Conservation (phyloP, 2,113 vertebrate genomes). For the Nothocercus nigrocapillus region DNA sequence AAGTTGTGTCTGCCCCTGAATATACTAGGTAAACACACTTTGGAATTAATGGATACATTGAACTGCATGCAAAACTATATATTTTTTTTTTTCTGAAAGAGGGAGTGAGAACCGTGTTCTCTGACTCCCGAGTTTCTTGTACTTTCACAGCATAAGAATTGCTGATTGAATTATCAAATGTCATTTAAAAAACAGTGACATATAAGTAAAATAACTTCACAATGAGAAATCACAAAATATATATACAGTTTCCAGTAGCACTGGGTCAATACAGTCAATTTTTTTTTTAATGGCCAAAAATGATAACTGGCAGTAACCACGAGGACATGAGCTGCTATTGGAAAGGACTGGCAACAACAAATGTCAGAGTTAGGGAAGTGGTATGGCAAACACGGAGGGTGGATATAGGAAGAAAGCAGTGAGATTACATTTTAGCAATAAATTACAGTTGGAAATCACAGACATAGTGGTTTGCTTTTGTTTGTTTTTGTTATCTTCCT, state of each 20-base stretch:
- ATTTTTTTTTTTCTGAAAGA: not conserved
- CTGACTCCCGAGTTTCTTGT: not conserved
- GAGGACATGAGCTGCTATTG: not conserved
- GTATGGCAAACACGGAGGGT: not conserved
- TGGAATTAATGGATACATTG: not conserved
- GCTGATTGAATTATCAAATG: not conserved
- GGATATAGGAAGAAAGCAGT: not conserved
- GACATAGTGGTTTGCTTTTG: not conserved
- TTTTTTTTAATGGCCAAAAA: not conserved
- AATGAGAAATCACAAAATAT: not conserved
- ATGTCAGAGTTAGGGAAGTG: accelerated
- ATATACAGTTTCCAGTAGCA: not conserved
- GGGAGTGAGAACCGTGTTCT: not conserved
- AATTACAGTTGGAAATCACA: not conserved
- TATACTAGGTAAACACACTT: not conserved
- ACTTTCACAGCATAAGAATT: not conserved
- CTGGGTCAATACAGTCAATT: not conserved
- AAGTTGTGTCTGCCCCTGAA: not conserved
- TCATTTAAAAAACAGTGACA: not conserved
- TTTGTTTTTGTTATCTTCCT: not conserved
- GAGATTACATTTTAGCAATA: not conserved
- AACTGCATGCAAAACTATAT: not conserved
- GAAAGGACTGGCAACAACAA: not conserved
- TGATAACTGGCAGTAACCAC: not conserved
- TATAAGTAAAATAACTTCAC: not conserved